Base-by-base conservation (phyloP, 2,113 vertebrate genomes). In the Hippocampus mohnikei region DNA sequence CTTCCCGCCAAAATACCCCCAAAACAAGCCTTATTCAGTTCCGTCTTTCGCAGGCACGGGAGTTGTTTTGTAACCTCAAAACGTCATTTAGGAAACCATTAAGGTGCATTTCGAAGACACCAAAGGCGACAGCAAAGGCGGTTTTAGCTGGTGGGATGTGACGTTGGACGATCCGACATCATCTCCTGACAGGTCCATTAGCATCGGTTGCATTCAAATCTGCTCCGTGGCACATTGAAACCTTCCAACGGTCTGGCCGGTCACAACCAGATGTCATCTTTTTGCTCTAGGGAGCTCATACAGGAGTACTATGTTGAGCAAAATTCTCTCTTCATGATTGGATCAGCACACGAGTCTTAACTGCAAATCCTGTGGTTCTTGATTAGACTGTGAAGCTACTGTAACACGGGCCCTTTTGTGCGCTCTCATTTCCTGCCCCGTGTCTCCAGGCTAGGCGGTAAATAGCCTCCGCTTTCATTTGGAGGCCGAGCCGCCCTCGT, bases 381-480 rank as follows among this genome's bases (percentile, higher is more conserved):
- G 79, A 88, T 88, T 70, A 75, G 74, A 66, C 65, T 62, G 67
- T 46, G 29, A 68, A 73, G 72, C 67, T 65, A 72, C 58, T 56
- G 59, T 46, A 67, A 71, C 62, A 52, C 76, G 74, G 65, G 40
- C 33, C 27, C 66, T 65, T 37, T 74, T 33, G 46, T 23, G 81
- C 70, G 77, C 79, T 68, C 75, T 81, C 64, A 69, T 72, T 79
- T 66, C 65, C 56, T 59, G 77, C 69, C 53, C 77, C 27, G 53
- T 73, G 77, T 83, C 78, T 76, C 10, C 27, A 50, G 52, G 72
- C 79, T 78, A 37, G 53, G 76, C 71, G 76, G 65, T 74, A 66
- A 72, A 65, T 46, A 72, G 77, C 71, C 70, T 73, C 8, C 60
- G 76, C 81, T 85, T 78, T 88, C 76, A 86, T 86, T 86, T 81